These are phyloP conservation scores for Bradypus variegatus DNA, from an alignment of 2,797 vertebrate genomes.

Conservation along the genomic window DNA sequence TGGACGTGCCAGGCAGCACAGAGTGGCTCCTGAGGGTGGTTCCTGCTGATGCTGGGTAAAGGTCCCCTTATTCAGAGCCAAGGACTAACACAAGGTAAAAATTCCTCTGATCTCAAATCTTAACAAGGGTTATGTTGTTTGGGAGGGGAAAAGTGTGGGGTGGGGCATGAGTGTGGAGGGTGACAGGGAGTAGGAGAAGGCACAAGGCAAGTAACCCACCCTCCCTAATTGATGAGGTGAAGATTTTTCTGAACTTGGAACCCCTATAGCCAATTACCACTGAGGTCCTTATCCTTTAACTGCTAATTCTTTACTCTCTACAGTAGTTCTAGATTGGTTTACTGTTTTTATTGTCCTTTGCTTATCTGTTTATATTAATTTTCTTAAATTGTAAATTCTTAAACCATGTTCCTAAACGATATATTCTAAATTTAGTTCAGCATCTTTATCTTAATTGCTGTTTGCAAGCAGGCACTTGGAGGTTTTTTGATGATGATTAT, in stretches of 20 bases:
- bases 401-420: neutral
- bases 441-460: neutral
- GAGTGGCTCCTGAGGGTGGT: constrained; percentile 49
- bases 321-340: neutral
- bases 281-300: neutral
- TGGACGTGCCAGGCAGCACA: constrained; percentile 59
- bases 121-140: constrained; percentile 22
- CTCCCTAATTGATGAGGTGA: neutral
- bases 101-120: constrained; percentile 51
- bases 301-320: constrained; percentile 3
- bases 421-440: constrained; percentile 1
- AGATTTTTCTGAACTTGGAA: constrained; percentile 36
- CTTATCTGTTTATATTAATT: constrained; percentile 17
- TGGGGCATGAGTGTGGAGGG: neutral
- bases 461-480: neutral
- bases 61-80: constrained; percentile 49
- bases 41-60: constrained; percentile 60
- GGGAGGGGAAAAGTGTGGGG: constrained; percentile 26
- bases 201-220: neutral
- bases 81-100: constrained; percentile 42
- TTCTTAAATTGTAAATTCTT: neutral
- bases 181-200: neutral
- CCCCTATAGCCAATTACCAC: neutral
- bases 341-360: constrained; percentile 7
- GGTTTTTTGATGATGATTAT: constrained; percentile 1